Evolutionary conservation across 2,888 invertebrate genomes (phyloP), one percentile per base, ranked within the genome.

Genomic region (Tinea semifulvella): DNA sequence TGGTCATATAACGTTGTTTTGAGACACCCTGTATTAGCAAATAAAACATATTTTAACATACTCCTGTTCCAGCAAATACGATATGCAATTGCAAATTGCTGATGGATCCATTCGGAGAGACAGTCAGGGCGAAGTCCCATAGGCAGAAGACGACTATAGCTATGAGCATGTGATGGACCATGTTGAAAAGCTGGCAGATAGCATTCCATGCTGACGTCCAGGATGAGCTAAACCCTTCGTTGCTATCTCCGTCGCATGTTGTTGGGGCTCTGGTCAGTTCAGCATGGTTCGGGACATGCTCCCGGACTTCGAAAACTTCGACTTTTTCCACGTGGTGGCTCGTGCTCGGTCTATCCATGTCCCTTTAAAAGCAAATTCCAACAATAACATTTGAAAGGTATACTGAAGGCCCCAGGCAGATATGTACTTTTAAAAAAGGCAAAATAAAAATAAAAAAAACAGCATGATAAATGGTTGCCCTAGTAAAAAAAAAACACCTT

Each of bases 51-150:
- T n/a, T n/a, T n/a, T n/a, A 66, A 75, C 79, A 47, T 76, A 82
- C 82, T 46, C 82, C 82, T 44, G 81, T 77, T 46, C 80, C 80
- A 16, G 79, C 77, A 49, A 81, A 73, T 45, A 77, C 64, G 8
- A 82, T 76, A 52, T 82, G 82, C 47, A 81, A 54, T 50, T 81
- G 75, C 48, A 79, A 53, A 50, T 77, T 80, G 45, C 62, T 75
- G 53, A 79, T 68, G 14, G 66, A 52, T 46, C 80, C 80, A 46
- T 76, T 69, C 0, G 74, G 63, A 8, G 61, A 60, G 1, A 69
- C 65, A 5, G 66, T 76, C 45, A 81, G 53, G 7, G 79, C 79
- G 48, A 77, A 76, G 48, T 69, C 65, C 79, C 79, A 81, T 38
- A 79, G 45, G 47, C 66, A 68, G 52, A 73, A 80, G 51, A 77